These are phyloP conservation scores for Paralvinella palmiformis DNA, from an alignment of 1,140 invertebrate species.

Conservation along the genomic window DNA sequence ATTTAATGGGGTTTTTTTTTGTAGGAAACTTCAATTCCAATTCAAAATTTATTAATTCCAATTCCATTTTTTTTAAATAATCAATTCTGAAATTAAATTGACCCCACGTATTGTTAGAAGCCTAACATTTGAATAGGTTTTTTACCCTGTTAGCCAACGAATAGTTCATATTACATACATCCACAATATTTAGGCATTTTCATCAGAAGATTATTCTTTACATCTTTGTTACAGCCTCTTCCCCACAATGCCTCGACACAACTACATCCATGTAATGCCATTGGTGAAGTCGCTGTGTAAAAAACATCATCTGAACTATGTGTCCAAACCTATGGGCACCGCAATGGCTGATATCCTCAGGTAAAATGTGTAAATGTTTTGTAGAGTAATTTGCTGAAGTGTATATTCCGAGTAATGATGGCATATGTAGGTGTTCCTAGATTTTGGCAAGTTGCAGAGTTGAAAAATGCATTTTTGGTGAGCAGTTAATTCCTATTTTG, in stretches of 20 bases:
- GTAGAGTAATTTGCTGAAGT: too few species aligned
- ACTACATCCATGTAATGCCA: conserved; percentile 26
- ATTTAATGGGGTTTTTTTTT: too few species aligned
- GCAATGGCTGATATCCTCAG: conserved; percentile 27
- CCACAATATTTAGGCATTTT: not conserved
- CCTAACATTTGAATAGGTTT: not conserved
- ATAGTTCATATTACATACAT: not conserved
- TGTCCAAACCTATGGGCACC: conserved; percentile 19
- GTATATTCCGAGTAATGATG: too few species aligned
- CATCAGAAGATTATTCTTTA: not conserved
- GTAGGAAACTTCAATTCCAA: too few species aligned
- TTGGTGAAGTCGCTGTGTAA: conserved; percentile 23
- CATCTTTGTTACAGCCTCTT: conserved; percentile 21
- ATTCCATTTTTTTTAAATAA: too few species aligned
- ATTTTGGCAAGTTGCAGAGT: too few species aligned
- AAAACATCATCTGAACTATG: conserved; percentile 23
- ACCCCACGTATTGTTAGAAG: not conserved
- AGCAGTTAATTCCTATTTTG: too few species aligned
- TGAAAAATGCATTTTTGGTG: too few species aligned
- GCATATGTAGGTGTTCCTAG: too few species aligned
- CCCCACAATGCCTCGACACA: conserved; percentile 30
- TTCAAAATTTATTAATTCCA: too few species aligned
- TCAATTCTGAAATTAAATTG: not conserved
- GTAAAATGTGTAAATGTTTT: too few species aligned
- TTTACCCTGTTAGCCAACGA: not conserved